phyloP scores from a whole-genome alignment of 2,113 vertebrate species.

The Ceyx cyanopectus region DNA sequence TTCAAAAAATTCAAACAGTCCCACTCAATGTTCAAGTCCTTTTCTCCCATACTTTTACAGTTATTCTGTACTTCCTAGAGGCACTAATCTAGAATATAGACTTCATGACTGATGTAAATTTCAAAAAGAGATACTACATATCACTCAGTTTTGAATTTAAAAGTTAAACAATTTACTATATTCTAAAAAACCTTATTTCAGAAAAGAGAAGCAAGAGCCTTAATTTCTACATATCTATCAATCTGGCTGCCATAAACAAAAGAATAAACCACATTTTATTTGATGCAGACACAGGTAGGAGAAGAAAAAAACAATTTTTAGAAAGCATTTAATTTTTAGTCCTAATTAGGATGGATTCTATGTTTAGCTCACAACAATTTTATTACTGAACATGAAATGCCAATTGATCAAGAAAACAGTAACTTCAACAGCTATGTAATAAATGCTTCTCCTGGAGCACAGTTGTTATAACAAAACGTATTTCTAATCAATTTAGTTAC shows the following conservation, averaged over 20 bases:
- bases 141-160: background rate
- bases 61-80: background rate
- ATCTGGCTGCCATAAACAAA: background rate
- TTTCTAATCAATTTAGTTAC: slow-evolving; percentile 40
- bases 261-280: slow-evolving; percentile 34
- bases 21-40: background rate
- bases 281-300: slow-evolving; percentile 44
- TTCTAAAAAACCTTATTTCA: background rate
- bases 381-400: slow-evolving; percentile 28
- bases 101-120: background rate
- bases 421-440: slow-evolving; percentile 7
- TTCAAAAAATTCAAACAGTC: background rate
- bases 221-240: background rate
- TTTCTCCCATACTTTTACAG: background rate
- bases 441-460: slow-evolving; percentile 35
- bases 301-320: background rate
- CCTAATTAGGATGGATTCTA: slow-evolving; percentile 3
- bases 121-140: background rate
- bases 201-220: background rate
- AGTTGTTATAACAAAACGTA: slow-evolving; percentile 39
- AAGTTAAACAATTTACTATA: background rate
- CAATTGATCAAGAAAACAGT: background rate
- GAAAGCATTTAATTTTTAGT: slow-evolving; percentile 11
- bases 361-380: slow-evolving; percentile 4
- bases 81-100: background rate